Conservation (phyloP, 2,888 invertebrate species). For the Onchidella celtica region DNA sequence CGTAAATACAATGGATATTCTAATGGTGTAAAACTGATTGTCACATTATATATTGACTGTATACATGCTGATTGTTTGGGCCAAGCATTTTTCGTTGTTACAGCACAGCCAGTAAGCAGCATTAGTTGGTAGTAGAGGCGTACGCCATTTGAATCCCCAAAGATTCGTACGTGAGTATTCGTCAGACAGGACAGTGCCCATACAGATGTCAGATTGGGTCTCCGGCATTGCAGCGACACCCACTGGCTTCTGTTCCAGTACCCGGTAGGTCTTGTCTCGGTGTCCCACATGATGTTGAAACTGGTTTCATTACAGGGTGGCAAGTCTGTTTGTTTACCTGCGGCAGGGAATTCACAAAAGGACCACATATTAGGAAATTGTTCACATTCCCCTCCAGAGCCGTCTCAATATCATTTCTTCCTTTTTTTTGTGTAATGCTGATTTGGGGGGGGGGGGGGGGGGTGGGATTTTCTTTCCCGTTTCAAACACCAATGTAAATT, state of each 20-base stretch:
- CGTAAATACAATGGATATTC: conserved; percentile 19
- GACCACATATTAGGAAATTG: too few species aligned
- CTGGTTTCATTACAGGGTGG: conserved; percentile 5
- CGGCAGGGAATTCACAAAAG: too few species aligned
- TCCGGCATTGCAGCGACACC: conserved; percentile 18
- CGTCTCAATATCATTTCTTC: too few species aligned
- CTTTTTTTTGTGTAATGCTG: too few species aligned
- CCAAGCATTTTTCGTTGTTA: too few species aligned
- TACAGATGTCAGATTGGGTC: not conserved
- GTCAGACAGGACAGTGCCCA: conserved; percentile 21
- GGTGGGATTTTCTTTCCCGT: too few species aligned
- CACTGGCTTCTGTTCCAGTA: conserved; percentile 20
- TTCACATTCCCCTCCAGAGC: too few species aligned
- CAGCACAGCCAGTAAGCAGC: too few species aligned
- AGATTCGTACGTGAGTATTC: conserved; percentile 21
- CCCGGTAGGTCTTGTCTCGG: not conserved
- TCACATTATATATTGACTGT: not conserved
- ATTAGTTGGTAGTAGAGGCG: not conserved
- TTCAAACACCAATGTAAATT: too few species aligned
- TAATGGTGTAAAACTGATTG: conserved; percentile 7
- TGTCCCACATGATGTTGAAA: conserved; percentile 11
- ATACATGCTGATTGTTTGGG: not conserved
- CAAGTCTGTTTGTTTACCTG: conserved; percentile 4
- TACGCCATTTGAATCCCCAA: conserved; percentile 42
- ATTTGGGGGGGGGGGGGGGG: too few species aligned